Percentiles rank a stretch among this genome's conserved stretches.
Conservation (phyloP, 1,140 invertebrate genomes). For the Drosophila repleta region DNA sequence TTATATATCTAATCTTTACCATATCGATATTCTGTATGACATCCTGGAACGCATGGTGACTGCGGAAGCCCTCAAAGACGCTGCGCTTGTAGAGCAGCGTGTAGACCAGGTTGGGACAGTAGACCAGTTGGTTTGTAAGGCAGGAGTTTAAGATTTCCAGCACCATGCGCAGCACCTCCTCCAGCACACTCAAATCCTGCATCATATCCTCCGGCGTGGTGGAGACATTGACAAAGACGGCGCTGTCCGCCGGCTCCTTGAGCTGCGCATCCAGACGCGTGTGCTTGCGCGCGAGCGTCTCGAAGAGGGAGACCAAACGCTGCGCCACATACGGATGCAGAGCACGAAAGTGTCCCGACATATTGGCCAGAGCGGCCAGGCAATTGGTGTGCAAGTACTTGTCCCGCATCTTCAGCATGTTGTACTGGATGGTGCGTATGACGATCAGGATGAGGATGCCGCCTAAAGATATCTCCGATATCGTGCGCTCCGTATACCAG, state of each 20-base stretch:
- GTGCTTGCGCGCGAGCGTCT: conserved; percentile 93
- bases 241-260: conserved; percentile 75
- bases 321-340: conserved; percentile 98
- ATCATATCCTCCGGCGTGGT: conserved; percentile 85
- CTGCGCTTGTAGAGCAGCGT: conserved; percentile 97
- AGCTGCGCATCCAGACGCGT: conserved; percentile 85
- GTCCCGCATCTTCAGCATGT: conserved; percentile 98
- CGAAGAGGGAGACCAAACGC: conserved; percentile 94
- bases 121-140: conserved; percentile 92
- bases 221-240: conserved; percentile 75
- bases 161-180: conserved; percentile 98
- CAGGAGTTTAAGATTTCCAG: conserved; percentile 98
- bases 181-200: conserved; percentile 96
- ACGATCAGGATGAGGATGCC: conserved; percentile 98
- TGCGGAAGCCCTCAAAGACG: conserved; percentile 94
- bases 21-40: conserved; percentile 98
- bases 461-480: conserved; percentile 96
- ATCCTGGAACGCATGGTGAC: conserved; percentile 96
- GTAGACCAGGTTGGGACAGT: conserved; percentile 98
- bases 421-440: conserved; percentile 98
- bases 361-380: conserved; percentile 98
- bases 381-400: conserved; percentile 99
- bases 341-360: conserved; percentile 96
- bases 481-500: conserved; percentile 96
- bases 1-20: too few species aligned